These are phyloP conservation scores for Lepidonotus clava DNA, from an alignment of 2,888 invertebrate species.

Conservation along the genomic window DNA sequence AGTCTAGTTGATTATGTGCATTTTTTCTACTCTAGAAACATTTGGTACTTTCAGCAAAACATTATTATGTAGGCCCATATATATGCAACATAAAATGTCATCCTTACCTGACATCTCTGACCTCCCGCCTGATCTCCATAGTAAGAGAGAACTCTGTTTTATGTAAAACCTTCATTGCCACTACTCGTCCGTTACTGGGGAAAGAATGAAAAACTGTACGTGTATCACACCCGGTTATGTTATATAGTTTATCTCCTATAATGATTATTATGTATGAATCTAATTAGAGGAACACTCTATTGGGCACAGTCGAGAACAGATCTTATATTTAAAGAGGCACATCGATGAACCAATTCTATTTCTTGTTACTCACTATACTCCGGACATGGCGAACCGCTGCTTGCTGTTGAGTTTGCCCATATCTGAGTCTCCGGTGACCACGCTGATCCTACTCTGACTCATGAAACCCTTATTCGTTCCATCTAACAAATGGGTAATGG, in stretches of 20 bases:
- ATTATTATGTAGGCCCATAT: neutral
- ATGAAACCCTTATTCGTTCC: too few relatives aligned
- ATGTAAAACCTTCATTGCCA: conserved; percentile 67
- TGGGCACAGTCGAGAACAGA: too few relatives aligned
- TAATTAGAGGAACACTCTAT: too few relatives aligned
- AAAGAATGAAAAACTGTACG: neutral
- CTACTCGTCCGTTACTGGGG: conserved; percentile 69
- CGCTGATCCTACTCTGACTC: conserved; percentile 1
- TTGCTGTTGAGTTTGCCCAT: conserved; percentile 75
- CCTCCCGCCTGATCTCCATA: conserved; percentile 69
- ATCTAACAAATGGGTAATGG: too few relatives aligned
- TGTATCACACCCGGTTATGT: neutral
- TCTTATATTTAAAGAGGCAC: too few relatives aligned
- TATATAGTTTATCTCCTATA: neutral
- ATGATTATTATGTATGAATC: too few relatives aligned
- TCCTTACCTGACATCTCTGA: conserved; percentile 70
- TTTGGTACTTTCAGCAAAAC: too few relatives aligned
- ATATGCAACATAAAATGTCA: neutral
- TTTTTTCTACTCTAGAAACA: too few relatives aligned
- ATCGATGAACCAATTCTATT: too few relatives aligned
- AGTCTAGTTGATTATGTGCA: too few relatives aligned
- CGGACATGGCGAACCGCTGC: conserved; percentile 71
- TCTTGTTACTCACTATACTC: conserved; percentile 45
- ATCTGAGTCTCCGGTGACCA: conserved; percentile 65
- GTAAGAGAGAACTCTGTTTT: conserved; percentile 69